Evolutionary conservation across 1,140 invertebrate genomes (phyloP).

Genomic region (Drosophila pseudoobscura): DNA sequence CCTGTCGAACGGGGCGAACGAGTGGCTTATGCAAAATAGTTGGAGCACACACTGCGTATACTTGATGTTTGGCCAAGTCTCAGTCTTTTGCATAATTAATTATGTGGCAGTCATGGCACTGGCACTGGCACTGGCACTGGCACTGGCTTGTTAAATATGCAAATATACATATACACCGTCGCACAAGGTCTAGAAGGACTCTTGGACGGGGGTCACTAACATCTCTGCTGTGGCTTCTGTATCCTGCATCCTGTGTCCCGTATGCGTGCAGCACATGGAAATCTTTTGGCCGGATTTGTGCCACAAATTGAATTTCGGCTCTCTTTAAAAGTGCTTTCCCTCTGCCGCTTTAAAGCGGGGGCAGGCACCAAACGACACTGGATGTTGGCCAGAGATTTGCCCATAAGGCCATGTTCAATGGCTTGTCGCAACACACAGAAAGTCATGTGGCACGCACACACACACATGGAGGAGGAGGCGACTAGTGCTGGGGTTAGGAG

Average conservation of each 20-base stretch:
- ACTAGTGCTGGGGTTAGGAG: too few species aligned
- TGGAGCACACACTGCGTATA: conserved; percentile 61
- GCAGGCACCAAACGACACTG: too few species aligned
- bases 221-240: conserved; percentile 2
- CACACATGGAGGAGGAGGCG: background rate
- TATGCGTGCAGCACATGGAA: background rate
- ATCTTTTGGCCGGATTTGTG: conserved; percentile 16
- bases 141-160: conserved; percentile 77
- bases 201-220: conserved; percentile 40
- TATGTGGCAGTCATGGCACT: conserved; percentile 59
- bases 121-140: conserved; percentile 2
- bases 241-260: too few species aligned
- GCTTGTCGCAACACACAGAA: conserved; percentile 28
- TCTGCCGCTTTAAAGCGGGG: conserved; percentile 17
- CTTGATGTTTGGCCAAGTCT: conserved; percentile 56
- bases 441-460: conserved; percentile 5
- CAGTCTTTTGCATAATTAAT: conserved; percentile 78
- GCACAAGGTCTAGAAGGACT: conserved; percentile 23
- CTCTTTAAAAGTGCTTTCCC: background rate
- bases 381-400: conserved; percentile 16
- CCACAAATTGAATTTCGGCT: background rate
- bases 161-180: conserved; percentile 53
- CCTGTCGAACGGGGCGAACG: conserved; percentile 33
- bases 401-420: conserved; percentile 63
- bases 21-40: conserved; percentile 75